A percentile compares a stretch with the other conserved stretches of the same genome.
Conservation (phyloP, 2,113 vertebrate genomes). For the Neogobius melanostomus region DNA sequence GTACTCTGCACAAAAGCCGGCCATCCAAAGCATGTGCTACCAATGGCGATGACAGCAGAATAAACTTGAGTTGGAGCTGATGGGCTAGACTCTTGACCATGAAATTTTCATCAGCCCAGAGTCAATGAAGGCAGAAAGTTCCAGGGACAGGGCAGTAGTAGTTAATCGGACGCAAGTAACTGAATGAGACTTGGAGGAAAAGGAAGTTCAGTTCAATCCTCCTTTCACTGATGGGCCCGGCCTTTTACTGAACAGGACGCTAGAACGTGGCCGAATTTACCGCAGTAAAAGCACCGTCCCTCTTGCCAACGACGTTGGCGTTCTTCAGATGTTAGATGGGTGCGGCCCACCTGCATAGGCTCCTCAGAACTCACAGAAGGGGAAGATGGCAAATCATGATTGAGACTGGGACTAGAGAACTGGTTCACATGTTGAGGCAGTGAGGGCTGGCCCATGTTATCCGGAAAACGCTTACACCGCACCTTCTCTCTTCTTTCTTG, state of each 20-base stretch:
- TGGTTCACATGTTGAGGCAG: no score
- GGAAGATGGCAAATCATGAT: no score
- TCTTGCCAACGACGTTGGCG: not conserved
- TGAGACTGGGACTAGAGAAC: no score
- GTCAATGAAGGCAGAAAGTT: no score
- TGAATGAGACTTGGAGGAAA: not conserved
- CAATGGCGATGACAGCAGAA: no score
- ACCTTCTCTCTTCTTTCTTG: no score
- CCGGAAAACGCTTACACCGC: no score
- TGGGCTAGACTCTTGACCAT: not conserved
- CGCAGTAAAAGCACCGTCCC: not conserved
- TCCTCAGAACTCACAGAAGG: not conserved
- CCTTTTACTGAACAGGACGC: not conserved
- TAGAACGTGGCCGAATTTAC: not conserved
- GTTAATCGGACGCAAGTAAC: not conserved
- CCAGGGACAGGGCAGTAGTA: not conserved
- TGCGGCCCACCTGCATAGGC: not conserved
- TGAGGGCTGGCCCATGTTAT: no score
- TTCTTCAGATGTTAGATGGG: not conserved
- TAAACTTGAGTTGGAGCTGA: not conserved
- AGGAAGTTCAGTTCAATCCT: not conserved
- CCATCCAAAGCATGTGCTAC: no score
- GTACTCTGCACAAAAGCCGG: no score
- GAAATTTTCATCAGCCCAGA: no score
- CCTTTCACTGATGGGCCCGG: not conserved